A percentile compares a stretch with the other conserved stretches of the same genome.
phyloP scores from a whole-genome alignment of 2,113 vertebrate genomes.

The Pholis gunnellus region DNA sequence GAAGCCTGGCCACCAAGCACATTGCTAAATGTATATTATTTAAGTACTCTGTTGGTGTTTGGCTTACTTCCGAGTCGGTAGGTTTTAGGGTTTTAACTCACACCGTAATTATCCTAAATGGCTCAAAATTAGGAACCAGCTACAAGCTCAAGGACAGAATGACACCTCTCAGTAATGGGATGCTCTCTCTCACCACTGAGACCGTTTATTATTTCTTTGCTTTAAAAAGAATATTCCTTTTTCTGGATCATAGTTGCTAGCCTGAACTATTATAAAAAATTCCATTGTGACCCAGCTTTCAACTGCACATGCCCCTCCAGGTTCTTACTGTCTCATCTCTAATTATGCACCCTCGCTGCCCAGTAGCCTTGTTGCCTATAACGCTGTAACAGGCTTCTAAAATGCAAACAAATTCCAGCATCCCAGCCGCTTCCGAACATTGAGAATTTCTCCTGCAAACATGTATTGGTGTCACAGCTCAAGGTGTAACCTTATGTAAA shows the following conservation, averaged over 20 bases:
- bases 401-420: constrained; percentile 25
- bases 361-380: constrained; percentile 9
- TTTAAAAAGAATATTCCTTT: not conserved
- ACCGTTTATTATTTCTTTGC: not conserved
- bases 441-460: constrained; percentile 12
- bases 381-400: not conserved
- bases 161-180: constrained; percentile 37
- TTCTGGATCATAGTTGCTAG: too few species aligned
- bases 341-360: constrained; percentile 25
- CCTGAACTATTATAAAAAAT: constrained; percentile 1
- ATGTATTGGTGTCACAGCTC: constrained; percentile 25
- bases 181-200: not conserved
- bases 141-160: constrained; percentile 34
- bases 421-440: not conserved
- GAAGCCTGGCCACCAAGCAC: not conserved
- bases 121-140: constrained; percentile 36
- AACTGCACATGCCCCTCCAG: constrained; percentile 10
- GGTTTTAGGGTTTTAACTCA: constrained; percentile 40
- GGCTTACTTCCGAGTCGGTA: not conserved
- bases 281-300: constrained; percentile 10
- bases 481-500: constrained; percentile 16
- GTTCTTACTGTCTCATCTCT: constrained; percentile 44
- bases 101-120: constrained; percentile 28
- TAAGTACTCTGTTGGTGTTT: not conserved
- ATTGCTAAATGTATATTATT: not conserved